Conservation (phyloP, 64 coral and sea anemone species). For the Porites australiensis region DNA sequence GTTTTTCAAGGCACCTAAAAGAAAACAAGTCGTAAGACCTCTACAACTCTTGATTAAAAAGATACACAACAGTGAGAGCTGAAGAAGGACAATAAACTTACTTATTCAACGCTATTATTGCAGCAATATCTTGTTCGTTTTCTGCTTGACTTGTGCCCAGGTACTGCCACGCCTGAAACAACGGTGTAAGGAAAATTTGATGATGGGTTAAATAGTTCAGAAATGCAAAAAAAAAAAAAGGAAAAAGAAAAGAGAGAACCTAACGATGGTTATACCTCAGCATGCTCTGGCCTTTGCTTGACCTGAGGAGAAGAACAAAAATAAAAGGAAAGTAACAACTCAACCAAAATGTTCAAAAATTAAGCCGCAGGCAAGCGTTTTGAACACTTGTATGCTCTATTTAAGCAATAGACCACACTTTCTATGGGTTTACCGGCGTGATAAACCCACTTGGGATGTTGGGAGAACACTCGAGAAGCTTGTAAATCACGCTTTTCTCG, state of each 20-base stretch:
- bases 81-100: conserved; percentile 10
- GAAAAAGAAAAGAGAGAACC: background rate
- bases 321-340: background rate
- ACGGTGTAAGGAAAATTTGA: too few species aligned
- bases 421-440: too few species aligned
- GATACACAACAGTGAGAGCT: too few species aligned
- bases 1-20: conserved; percentile 77
- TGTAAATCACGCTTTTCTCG: too few species aligned
- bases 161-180: conserved; percentile 92
- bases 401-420: too few species aligned
- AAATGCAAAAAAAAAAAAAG: background rate
- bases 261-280: conserved; percentile 59
- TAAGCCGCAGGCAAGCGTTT: too few species aligned
- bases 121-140: conserved; percentile 95
- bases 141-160: conserved; percentile 98
- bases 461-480: too few species aligned
- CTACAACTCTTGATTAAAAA: too few species aligned
- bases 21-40: background rate
- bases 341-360: too few species aligned
- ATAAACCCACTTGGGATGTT: too few species aligned
- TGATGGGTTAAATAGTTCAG: too few species aligned
- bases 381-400: too few species aligned
- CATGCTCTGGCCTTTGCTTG: conserved; percentile 89
- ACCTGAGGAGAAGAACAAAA: conserved; percentile 54
- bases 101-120: conserved; percentile 95